Evolutionary conservation across 2,888 invertebrate species (phyloP), one percentile per base, ranked within the genome.

Genomic region (Pogonocherus hispidulus): DNA sequence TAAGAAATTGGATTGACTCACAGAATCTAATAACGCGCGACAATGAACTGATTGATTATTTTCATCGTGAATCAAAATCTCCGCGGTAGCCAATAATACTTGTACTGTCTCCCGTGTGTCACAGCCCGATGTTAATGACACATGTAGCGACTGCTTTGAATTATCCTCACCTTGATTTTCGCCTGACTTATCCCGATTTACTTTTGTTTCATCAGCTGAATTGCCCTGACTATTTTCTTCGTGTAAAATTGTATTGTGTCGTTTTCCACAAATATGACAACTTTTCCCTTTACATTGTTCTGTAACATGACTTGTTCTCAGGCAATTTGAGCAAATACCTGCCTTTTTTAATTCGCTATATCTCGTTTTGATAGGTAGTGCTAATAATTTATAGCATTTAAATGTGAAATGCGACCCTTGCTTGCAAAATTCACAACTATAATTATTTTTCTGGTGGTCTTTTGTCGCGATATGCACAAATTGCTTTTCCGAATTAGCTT

Each of bases 181-280:
- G 9, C 9, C 32, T 2, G 32, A 32, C 11, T 32, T 11, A n/a
- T n/a, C n/a, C n/a, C n/a, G n/a, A 1, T 6, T 32, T 32, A 9
- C 9, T 2, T 9, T 32, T 32, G 4, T 2, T 6, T 8, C 9
- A 32, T 18, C 4, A 19, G 9, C 6, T 16, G 47, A 44, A 37
- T 35, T 18, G n/a, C 11, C 23, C 69, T 66, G 9, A n/a, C n/a
- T n/a, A n/a, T n/a, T n/a, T n/a, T n/a, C n/a, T n/a, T n/a, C n/a
- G n/a, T n/a, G n/a, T n/a, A 69, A 23, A 3, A 71, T 52, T 9
- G 69, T 55, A 32, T 71, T 71, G 37, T 72, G 70, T 19, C 51
- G 62, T 32, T 49, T 46, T 27, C 63, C 22, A 37, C 71, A 71
- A 11, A 47, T 37, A 55, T 52, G 63, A 55, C 71, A 71, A 3